These are phyloP conservation scores for Montifringilla adamsi DNA, from an alignment of 2,113 vertebrate species.

Conservation along the genomic window DNA sequence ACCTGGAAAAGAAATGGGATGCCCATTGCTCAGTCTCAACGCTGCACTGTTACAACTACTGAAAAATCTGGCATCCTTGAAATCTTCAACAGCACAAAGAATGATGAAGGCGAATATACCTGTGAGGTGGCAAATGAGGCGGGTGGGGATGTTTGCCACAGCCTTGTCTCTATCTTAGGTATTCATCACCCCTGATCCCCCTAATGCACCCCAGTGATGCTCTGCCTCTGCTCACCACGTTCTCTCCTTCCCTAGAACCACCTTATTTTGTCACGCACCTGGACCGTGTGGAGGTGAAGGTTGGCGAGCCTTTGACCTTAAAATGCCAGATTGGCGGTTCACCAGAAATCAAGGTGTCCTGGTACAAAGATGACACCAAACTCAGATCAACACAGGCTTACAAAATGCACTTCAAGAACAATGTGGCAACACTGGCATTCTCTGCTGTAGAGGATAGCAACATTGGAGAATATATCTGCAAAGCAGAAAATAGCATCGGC, in stretches of 20 bases:
- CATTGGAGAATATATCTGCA: constrained; percentile 91
- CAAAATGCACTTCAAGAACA: constrained; percentile 89
- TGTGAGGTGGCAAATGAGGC: constrained; percentile 93
- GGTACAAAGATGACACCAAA: constrained; percentile 97
- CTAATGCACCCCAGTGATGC: background rate
- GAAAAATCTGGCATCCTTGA: constrained; percentile 94
- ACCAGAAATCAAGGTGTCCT: constrained; percentile 94
- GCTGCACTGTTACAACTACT: constrained; percentile 87
- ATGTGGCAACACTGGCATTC: constrained; percentile 86
- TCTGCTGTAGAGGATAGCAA: constrained; percentile 84
- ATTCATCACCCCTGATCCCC: constrained; percentile 5
- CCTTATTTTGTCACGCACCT: constrained; percentile 88
- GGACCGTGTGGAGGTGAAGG: constrained; percentile 87
- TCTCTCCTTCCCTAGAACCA: constrained; percentile 82
- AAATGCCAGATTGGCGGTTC: constrained; percentile 92
- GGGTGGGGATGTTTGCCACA: constrained; percentile 85
- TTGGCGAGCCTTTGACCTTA: constrained; percentile 85
- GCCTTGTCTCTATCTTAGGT: constrained; percentile 89
- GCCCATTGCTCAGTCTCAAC: constrained; percentile 84
- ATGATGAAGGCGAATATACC: constrained; percentile 84
- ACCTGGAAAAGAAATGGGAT: constrained; percentile 89
- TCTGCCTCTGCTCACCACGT: background rate
- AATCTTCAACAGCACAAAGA: constrained; percentile 85
- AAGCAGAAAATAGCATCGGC: constrained; percentile 92
- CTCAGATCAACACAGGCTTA: constrained; percentile 88